Evolutionary conservation across 2,113 vertebrate genomes (phyloP), one percentile per base, ranked within the genome.

Genomic region (Centropus bengalensis): DNA sequence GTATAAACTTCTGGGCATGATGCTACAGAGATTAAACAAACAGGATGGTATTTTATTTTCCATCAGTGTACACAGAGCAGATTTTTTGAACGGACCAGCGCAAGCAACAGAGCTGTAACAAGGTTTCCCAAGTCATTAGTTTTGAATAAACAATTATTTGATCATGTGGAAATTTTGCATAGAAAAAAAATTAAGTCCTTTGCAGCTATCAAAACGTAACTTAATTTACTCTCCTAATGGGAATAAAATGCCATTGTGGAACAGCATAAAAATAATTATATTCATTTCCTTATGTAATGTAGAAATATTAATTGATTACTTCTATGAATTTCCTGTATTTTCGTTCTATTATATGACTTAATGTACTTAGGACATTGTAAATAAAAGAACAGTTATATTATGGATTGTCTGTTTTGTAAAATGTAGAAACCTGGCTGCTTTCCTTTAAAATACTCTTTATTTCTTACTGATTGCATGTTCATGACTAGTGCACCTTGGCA

Each of bases 91-190:
- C 87, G 91, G 86, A 88, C 32, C 40, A 86, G 83, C 62, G 56
- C 85, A 94, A 86, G 69, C 32, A 12, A 27, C 69, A 78, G 92
- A 80, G 64, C 86, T 95, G 55, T 81, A 90, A 82, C 80, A 69
- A 89, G 58, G 32, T 78, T 76, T 94, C 58, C 73, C 7, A 1
- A 56, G 77, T 86, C 64, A 76, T 93, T 86, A 88, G 59, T 96
- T 97, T 91, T 13, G 77, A 97, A 91, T 93, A 96, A 95, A 84
- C 51, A 28, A 66, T 45, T 83, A 56, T 73, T 96, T 84, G 42
- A 89, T 91, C 55, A 5, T 52, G 45, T 52, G 91, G 87, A 71
- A 86, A 51, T 75, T 75, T 90, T 91, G 44, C 44, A 66, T 89
- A 42, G 20, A 67, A 88, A 91, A 82, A 38, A 78, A 56, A 47